Evolutionary conservation across 2,888 invertebrate species (phyloP).

Genomic region (Agriopis aurantiaria): DNA sequence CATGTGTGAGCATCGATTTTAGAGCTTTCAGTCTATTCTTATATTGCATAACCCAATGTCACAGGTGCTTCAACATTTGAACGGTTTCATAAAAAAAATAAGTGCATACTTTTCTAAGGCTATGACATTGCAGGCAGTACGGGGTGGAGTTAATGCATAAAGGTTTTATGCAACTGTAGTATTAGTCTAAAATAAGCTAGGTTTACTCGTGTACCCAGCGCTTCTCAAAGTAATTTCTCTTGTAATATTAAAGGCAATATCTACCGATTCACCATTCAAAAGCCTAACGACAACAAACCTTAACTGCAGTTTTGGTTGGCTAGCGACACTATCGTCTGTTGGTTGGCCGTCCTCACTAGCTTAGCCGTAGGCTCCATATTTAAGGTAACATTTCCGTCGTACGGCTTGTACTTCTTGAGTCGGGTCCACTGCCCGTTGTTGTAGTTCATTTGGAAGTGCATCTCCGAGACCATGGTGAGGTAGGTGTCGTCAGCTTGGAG

Average conservation of each 20-base stretch:
- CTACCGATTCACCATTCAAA: conserved; percentile 17
- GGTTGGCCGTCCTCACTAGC: conserved; percentile 74
- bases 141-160: too few species aligned
- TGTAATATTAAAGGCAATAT: not conserved
- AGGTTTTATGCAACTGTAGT: too few species aligned
- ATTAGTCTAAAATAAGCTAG: too few species aligned
- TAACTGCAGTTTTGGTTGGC: conserved; percentile 80
- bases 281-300: conserved; percentile 35
- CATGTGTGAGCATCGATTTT: too few species aligned
- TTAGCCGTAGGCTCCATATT: conserved; percentile 80
- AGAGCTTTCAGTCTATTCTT: too few species aligned
- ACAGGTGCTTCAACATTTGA: too few species aligned
- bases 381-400: conserved; percentile 86
- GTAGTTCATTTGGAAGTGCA: conserved; percentile 99
- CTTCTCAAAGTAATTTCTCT: too few species aligned
- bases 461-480: conserved; percentile 94
- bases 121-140: too few species aligned
- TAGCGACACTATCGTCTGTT: conserved; percentile 77
- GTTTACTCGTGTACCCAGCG: too few species aligned
- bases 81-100: too few species aligned
- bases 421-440: conserved; percentile 98
- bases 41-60: too few species aligned
- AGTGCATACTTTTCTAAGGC: too few species aligned
- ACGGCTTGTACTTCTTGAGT: conserved; percentile 94
- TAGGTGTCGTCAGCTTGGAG: conserved; percentile 94